Conservation (phyloP, 1,140 invertebrate species). For the Bacillus rossius region DNA sequence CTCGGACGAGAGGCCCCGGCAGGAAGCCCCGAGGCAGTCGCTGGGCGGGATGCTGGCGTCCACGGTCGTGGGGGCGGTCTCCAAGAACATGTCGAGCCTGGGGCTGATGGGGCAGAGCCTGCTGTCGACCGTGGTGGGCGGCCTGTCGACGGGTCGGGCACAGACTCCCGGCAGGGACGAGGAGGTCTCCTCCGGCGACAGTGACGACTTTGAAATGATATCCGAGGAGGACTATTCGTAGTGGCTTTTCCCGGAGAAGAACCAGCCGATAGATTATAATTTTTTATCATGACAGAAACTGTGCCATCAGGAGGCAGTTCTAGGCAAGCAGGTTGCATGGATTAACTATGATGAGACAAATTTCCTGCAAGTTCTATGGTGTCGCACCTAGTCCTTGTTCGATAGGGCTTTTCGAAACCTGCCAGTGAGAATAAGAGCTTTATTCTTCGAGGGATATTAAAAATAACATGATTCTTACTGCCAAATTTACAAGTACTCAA, state of each 20-base stretch:
- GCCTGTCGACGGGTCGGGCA: neutral
- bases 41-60: constrained; percentile 3
- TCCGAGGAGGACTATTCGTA: constrained; percentile 10
- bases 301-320: too few species aligned
- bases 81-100: constrained; percentile 6
- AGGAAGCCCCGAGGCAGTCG: neutral
- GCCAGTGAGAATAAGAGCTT: too few species aligned
- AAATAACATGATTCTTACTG: too few species aligned
- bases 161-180: neutral
- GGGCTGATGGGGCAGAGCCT: constrained; percentile 5
- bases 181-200: neutral
- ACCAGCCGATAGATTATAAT: too few species aligned
- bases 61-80: neutral
- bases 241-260: neutral
- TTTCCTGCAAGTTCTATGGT: too few species aligned
- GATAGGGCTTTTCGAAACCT: too few species aligned
- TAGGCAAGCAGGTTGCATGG: too few species aligned
- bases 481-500: too few species aligned
- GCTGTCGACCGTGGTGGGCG: constrained; percentile 3
- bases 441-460: too few species aligned
- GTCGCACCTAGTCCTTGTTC: too few species aligned
- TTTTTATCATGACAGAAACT: too few species aligned
- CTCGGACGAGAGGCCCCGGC: neutral
- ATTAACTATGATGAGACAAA: too few species aligned
- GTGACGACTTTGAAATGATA: constrained; percentile 14